Conservation (phyloP, 2,113 vertebrate genomes). For the Butastur rufipennis region DNA sequence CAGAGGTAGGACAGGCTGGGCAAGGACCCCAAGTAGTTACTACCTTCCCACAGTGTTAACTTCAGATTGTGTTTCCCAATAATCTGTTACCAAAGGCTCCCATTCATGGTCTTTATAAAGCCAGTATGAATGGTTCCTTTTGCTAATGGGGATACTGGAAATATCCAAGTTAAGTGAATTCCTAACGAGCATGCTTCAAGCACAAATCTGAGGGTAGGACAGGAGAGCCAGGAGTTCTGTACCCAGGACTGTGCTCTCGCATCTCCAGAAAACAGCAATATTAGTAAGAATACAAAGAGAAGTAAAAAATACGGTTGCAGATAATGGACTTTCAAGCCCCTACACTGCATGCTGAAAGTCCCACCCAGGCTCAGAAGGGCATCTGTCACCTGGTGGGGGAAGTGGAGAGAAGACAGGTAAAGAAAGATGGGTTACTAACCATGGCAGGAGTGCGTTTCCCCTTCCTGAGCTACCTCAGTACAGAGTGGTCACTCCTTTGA, state of each 20-base stretch:
- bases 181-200: not conserved
- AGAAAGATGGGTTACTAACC: not conserved
- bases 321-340: not conserved
- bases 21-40: not conserved
- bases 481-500: not conserved
- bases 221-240: not conserved
- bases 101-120: not conserved
- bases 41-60: not conserved
- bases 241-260: not conserved
- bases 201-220: not conserved
- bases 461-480: constrained; percentile 33
- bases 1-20: not conserved
- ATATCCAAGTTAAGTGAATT: not conserved
- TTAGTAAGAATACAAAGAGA: not conserved
- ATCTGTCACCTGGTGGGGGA: not conserved
- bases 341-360: not conserved
- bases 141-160: not conserved
- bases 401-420: not conserved
- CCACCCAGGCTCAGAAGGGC: not conserved
- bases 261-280: not conserved
- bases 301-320: not conserved
- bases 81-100: not conserved
- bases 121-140: not conserved
- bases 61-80: not conserved
- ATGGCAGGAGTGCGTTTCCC: not conserved